Evolutionary conservation across 1,140 invertebrate genomes (phyloP), one percentile per base, ranked within the genome.

Genomic region (Pogonomyrmex barbatus): DNA sequence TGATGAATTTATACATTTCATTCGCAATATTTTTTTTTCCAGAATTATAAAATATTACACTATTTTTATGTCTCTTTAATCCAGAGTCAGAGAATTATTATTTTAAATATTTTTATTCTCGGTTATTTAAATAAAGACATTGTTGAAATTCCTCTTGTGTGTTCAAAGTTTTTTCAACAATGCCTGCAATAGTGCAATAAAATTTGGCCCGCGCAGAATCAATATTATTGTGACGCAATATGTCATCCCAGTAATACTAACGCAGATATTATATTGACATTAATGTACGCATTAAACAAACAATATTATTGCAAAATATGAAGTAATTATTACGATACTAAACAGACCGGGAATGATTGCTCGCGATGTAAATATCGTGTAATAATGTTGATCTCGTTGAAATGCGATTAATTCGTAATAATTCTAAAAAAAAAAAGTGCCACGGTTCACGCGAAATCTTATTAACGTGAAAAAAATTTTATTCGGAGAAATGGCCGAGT

Each of bases 271-370:
- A 36, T 24, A 67, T 67, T 68, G 24, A 68, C 65, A 30, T 68
- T 14, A 50, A 12, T 30, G 12, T 50, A 33, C n/a, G 50, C 24
- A 50, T 68, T 47, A 68, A 68, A 14, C 42, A 8, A 30, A 50
- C 14, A 36, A 63, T 30, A 68, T 68, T 68, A 68, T 33, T 68
- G n/a, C 45, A 33, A 50, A 68, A 68, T 68, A 50, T 67, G 39
- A 10, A 24, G 24, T 24, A 24, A 24, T 24, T 24, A 24, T 24
- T 24, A 24, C 24, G 24, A 24, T 24, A 24, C 24, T 24, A 24
- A 24, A 24, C 24, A 24, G 24, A 24, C 24, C 24, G 24, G 24
- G 24, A 24, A 24, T 24, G 24, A 24, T 24, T 24, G 24, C 24
- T 0, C 24, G 24, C 24, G 24, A 24, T 24, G 24, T 24, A 50